Conservation (phyloP, 2,888 invertebrate species). For the Brachypalpus laphriformis region DNA sequence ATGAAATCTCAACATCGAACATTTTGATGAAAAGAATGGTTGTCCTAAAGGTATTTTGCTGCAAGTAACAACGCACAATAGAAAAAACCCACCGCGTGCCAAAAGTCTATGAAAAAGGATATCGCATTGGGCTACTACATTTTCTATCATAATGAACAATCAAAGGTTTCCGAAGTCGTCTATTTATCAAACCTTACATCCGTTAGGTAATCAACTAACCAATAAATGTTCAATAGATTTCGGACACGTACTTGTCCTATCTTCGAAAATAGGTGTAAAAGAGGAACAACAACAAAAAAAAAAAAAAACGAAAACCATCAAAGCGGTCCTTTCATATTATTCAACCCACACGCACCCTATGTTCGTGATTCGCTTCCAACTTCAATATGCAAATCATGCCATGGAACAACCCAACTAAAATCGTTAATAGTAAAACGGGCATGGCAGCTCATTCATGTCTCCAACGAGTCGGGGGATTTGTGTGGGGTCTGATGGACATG, state of each 20-base stretch:
- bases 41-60: no score
- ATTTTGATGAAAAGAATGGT: no score
- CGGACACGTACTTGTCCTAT: conserved; percentile 38
- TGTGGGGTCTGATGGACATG: conserved; percentile 74
- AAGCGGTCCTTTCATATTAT: conserved; percentile 63
- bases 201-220: conserved; percentile 51
- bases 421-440: conserved; percentile 70
- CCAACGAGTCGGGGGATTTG: conserved; percentile 66
- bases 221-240: conserved; percentile 51
- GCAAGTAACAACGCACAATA: no score
- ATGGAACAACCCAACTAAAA: conserved; percentile 57
- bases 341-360: conserved; percentile 66
- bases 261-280: neutral
- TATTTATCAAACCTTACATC: conserved; percentile 26
- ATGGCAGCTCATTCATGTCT: conserved; percentile 68
- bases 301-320: conserved; percentile 51
- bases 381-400: conserved; percentile 69
- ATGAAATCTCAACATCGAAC: no score
- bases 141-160: neutral
- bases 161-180: conserved; percentile 30
- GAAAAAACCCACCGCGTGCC: conserved; percentile 16
- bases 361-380: conserved; percentile 72
- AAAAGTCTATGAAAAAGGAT: conserved; percentile 4
- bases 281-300: neutral
- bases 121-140: neutral